Percentiles rank a stretch among this genome's conserved stretches.
Conservation (phyloP, 2,113 vertebrate genomes). For the Zingel zingel region DNA sequence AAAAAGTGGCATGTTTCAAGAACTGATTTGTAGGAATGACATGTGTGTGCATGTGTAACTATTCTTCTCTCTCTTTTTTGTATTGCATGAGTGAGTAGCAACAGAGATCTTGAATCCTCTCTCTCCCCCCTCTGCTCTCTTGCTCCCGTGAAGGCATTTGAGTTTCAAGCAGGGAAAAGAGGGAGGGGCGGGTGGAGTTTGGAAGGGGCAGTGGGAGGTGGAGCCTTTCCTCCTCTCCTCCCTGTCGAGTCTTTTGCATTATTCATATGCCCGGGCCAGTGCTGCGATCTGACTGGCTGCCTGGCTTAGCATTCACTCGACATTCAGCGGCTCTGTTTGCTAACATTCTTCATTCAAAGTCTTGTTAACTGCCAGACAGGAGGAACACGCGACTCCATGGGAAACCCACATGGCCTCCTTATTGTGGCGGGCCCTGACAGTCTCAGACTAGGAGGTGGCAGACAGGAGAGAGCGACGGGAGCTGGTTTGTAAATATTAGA, state of each 20-base stretch:
- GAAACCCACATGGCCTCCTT: slow-evolving; percentile 89
- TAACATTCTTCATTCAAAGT: slow-evolving; percentile 97
- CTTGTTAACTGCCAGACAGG: slow-evolving; percentile 94
- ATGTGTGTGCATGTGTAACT: slow-evolving; percentile 61
- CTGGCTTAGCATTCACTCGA: slow-evolving; percentile 91
- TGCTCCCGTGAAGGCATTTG: slow-evolving; percentile 86
- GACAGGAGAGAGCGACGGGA: slow-evolving; percentile 53
- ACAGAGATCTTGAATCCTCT: slow-evolving; percentile 70
- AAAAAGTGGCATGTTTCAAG: slow-evolving; percentile 70
- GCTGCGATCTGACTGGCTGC: slow-evolving; percentile 88
- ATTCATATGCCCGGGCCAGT: slow-evolving; percentile 90
- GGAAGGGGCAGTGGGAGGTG: slow-evolving; percentile 64
- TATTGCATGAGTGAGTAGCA: slow-evolving; percentile 58
- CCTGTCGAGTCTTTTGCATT: slow-evolving; percentile 88
- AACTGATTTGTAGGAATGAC: slow-evolving; percentile 57
- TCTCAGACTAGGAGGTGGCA: slow-evolving; percentile 77
- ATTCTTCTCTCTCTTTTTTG: slow-evolving; percentile 47
- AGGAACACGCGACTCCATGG: slow-evolving; percentile 88
- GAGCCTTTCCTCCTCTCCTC: slow-evolving; percentile 69
- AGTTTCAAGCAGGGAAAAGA: slow-evolving; percentile 77
- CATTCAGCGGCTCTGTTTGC: slow-evolving; percentile 94
- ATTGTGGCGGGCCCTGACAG: slow-evolving; percentile 88
- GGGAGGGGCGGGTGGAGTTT: slow-evolving; percentile 69
- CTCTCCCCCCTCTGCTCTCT: slow-evolving; percentile 50
- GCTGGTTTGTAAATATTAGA: slow-evolving; percentile 60